Evolutionary conservation across 2,888 invertebrate species (phyloP), one percentile per base, ranked within the genome.

Genomic region (Chironomus tentans): DNA sequence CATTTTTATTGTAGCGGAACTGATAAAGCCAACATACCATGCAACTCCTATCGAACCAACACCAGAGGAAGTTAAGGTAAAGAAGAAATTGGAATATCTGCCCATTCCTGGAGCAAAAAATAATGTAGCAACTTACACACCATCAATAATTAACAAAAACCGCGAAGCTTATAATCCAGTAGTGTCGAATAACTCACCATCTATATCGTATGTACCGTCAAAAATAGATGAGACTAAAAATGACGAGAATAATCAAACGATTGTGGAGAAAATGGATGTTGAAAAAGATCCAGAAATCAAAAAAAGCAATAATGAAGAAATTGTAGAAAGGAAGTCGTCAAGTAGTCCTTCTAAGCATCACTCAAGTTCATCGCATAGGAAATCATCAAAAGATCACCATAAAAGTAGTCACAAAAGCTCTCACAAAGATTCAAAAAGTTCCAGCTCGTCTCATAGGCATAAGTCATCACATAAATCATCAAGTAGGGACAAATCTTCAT

Each of bases 71-170:
- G 38, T 47, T 12, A 15, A 18, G 2, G 24, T 7, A 0, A 78
- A 78, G 5, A 83, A 82, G 0, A 82, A 82, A 69, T 78, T 84
- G 28, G 84, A 84, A 78, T 84, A 84, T 78, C 81, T 82, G 22
- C 78, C 78, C 1, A 65, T 77, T 73, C 84, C 84, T 0, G 83
- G 24, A 18, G 1, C 38, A 38, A 48, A 62, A n/a, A 76, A 71
- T 22, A 71, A 77, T 12, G 24, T 71, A 6, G 21, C 75, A 28
- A 50, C 68, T 22, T 74, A 74, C 28, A 74, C 50, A 48, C 46
- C 74, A 48, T n/a, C 74, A 12, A 22, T 15, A 21, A 68, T 74
- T 7, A 68, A 13, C 28, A 50, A 72, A 68, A 65, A 18, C 10
- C 46, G 13, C 22, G 48, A 18, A n/a, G 2, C n/a, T 13, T 74